Percentiles rank a stretch among this genome's conserved stretches.
These are phyloP conservation scores for Linurgus olivaceus DNA, from an alignment of 2,797 vertebrate genomes.

Conservation along the genomic window DNA sequence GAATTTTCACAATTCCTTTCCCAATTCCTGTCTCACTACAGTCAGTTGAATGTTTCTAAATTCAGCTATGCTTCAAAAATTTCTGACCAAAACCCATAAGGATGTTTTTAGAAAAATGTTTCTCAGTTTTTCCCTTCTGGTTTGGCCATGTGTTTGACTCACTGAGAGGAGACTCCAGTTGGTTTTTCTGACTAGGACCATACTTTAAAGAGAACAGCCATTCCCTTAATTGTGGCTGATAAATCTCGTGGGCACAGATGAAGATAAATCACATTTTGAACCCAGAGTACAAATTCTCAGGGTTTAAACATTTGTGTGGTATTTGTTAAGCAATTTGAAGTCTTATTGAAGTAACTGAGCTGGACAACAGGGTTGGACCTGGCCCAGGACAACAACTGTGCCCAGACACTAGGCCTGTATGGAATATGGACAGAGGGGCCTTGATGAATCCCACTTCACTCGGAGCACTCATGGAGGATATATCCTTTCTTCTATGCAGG, in stretches of 20 bases:
- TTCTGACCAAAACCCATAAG: conserved; percentile 35
- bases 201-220: conserved; percentile 5
- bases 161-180: conserved; percentile 38
- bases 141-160: conserved; percentile 39
- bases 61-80: neutral
- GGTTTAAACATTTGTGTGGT: conserved; percentile 51
- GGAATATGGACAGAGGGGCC: neutral
- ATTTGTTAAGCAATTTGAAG: conserved; percentile 62
- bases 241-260: conserved; percentile 38
- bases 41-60: conserved; percentile 38
- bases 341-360: conserved; percentile 52
- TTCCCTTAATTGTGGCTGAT: conserved; percentile 21
- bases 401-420: neutral
- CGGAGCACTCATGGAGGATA: neutral
- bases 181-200: conserved; percentile 44
- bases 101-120: neutral
- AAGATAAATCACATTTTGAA: conserved; percentile 63
- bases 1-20: neutral
- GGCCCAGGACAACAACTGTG: conserved; percentile 55
- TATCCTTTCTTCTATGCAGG: conserved; percentile 26
- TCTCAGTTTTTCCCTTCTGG: conserved; percentile 57
- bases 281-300: conserved; percentile 44
- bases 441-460: conserved; percentile 1
- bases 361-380: conserved; percentile 48
- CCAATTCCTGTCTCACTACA: neutral